These are phyloP conservation scores for Epinotia demarniana DNA, from an alignment of 2,888 invertebrate genomes.

Conservation along the genomic window DNA sequence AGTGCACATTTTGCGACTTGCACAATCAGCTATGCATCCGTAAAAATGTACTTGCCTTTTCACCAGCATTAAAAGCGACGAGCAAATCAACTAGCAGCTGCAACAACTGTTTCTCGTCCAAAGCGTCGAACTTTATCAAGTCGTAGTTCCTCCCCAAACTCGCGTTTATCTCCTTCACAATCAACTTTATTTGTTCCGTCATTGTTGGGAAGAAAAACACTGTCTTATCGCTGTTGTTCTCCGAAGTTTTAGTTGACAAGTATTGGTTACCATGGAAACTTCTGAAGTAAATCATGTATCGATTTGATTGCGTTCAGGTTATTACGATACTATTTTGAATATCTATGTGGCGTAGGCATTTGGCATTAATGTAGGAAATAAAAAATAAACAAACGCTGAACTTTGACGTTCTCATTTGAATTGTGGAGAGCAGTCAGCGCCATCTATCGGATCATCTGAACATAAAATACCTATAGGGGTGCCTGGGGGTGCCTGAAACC, in stretches of 20 bases:
- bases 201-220: conserved; percentile 62
- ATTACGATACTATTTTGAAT: not conserved
- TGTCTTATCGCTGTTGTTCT: conserved; percentile 19
- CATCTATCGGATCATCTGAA: conserved; percentile 4
- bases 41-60: conserved; percentile 75
- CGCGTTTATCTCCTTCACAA: conserved; percentile 90
- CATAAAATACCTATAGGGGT: not conserved
- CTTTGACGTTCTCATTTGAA: not conserved
- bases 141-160: conserved; percentile 90
- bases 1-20: too few species aligned
- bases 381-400: too few species aligned
- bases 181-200: conserved; percentile 88
- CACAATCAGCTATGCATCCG: too few species aligned
- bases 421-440: not conserved
- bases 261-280: conserved; percentile 56
- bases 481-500: not conserved
- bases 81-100: conserved; percentile 92
- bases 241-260: conserved; percentile 48
- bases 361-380: too few species aligned
- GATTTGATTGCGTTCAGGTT: conserved; percentile 9
- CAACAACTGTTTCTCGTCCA: conserved; percentile 89
- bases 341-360: not conserved
- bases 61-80: conserved; percentile 87
- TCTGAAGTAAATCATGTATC: conserved; percentile 34
- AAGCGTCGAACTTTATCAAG: conserved; percentile 93